phyloP scores from a whole-genome alignment of 2,113 vertebrate species.

The Ailuropoda melanoleuca region DNA sequence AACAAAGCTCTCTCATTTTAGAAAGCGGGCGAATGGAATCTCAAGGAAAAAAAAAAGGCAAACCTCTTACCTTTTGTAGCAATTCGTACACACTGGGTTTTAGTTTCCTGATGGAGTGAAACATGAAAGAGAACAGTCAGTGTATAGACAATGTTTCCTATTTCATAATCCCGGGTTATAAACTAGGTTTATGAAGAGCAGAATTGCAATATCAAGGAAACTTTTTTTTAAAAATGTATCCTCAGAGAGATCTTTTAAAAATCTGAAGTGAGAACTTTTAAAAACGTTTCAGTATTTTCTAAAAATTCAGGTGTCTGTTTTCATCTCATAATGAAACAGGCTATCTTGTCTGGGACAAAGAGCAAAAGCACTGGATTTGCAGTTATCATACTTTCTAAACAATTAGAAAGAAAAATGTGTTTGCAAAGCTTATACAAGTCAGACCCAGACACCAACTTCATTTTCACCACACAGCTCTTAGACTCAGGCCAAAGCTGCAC shows the following conservation, averaged over 20 bases:
- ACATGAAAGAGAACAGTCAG: conserved; percentile 73
- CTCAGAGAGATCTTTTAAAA: background rate
- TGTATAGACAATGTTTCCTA: background rate
- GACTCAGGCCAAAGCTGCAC: background rate
- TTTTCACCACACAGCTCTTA: background rate
- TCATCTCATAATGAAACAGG: background rate
- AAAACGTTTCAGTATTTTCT: background rate
- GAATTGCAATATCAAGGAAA: background rate
- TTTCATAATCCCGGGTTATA: background rate
- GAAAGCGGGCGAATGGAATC: background rate
- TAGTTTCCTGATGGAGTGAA: conserved; percentile 92
- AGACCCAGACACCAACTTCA: background rate
- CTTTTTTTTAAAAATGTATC: background rate
- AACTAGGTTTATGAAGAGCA: background rate
- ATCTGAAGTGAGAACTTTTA: background rate
- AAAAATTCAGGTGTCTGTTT: background rate
- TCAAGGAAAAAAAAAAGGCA: background rate
- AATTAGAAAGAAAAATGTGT: background rate
- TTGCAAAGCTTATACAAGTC: conserved; percentile 36
- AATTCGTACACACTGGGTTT: conserved; percentile 97
- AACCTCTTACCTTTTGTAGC: conserved; percentile 96
- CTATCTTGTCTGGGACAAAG: background rate
- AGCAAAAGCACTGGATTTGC: background rate
- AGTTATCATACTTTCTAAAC: background rate
- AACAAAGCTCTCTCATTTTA: conserved; percentile 55